Percentiles rank a stretch among this genome's conserved stretches.
Evolutionary conservation across 2,797 vertebrate genomes (phyloP).

Genomic region (Pagetopsis macropterus): DNA sequence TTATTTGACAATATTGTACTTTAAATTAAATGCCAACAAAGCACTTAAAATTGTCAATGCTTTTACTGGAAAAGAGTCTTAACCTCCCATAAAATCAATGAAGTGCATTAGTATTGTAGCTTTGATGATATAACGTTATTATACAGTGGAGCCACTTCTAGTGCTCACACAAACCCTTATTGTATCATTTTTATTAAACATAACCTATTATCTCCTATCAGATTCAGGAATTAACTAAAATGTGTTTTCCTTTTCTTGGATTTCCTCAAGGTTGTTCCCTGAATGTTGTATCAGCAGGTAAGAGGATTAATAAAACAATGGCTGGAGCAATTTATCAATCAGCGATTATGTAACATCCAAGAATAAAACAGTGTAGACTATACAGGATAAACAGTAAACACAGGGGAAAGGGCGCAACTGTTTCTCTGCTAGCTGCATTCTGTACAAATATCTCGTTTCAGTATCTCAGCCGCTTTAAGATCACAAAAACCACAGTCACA

Average conservation of each 20-base stretch:
- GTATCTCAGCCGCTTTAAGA: background rate
- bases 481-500: conserved; percentile 22
- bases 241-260: conserved; percentile 4
- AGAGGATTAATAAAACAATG: conserved; percentile 22
- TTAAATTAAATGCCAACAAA: conserved; percentile 45
- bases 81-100: conserved; percentile 34
- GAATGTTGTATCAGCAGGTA: conserved; percentile 3
- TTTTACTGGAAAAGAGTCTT: conserved; percentile 57
- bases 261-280: background rate
- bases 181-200: conserved; percentile 4
- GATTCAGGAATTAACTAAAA: background rate
- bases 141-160: conserved; percentile 15
- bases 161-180: background rate
- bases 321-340: conserved; percentile 26
- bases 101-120: conserved; percentile 63
- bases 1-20: conserved; percentile 16
- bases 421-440: background rate
- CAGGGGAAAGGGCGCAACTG: too few relatives aligned
- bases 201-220: background rate
- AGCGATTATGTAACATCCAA: conserved; percentile 7
- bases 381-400: background rate
- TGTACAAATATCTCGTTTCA: conserved; percentile 11
- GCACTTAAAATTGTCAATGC: conserved; percentile 52
- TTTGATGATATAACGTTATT: conserved; percentile 34
- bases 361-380: conserved; percentile 13